Evolutionary conservation across 37 sponge, comb jelly and placozoan genomes (phyloP), one percentile per base, ranked within the genome.

Genomic region (Bolinopsis microptera): DNA sequence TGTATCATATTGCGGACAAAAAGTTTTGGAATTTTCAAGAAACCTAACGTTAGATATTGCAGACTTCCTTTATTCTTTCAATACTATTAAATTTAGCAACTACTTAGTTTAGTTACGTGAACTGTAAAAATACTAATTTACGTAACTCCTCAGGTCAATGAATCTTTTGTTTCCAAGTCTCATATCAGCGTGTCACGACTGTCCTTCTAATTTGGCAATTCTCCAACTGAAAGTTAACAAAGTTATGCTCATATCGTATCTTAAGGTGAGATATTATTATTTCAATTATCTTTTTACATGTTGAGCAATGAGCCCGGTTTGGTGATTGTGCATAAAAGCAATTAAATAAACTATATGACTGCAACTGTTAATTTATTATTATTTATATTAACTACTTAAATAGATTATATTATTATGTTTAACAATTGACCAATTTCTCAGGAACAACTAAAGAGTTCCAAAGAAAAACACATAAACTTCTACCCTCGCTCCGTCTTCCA

Each of bases 191-290:
- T 86, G 90, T 41, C 61, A 86, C 31, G 26, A 26, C 30, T 86
- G 90, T 39, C 90, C 90, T 8, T 86, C 90, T 23, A 86, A 86
- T 86, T 25, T 86, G 0, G 90, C 61, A 0, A 86, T 86, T 13
- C 90, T 86, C 8, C 90, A 86, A 34, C 36, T n/a, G 26, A 39
- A 86, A 39, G 90, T 86, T 30, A 86, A 86, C 90, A 86, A 86
- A 86, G 90, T 86, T 3, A 86, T 86, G 90, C 90, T 86, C 90
- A 86, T 86, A 41, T 39, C 90, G 22, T 86, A 41, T 23, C 61
- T 86, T 28, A 86, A 86, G 90, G 90, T 86, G 2, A 35, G 83
- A 24, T 31, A 80, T 27, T 72, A n/a, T n/a, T n/a, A n/a, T n/a
- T n/a, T n/a, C 68, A 22, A 22, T 67, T 13, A 22, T 67, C 13